Evolutionary conservation across 2,888 invertebrate species (phyloP).

Genomic region (Aporophyla lueneburgensis): DNA sequence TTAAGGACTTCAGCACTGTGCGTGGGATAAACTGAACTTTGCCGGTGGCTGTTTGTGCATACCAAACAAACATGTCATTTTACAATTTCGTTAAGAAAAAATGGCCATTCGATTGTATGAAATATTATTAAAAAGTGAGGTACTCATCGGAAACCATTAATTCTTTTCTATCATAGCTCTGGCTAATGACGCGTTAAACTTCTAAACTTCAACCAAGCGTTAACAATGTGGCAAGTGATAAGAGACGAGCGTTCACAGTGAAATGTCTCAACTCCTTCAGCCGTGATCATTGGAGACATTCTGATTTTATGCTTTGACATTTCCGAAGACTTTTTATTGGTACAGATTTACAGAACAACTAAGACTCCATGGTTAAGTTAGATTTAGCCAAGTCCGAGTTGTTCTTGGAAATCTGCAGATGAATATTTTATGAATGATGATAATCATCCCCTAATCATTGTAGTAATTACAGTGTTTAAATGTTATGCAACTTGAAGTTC

Average conservation of each 20-base stretch:
- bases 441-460: not conserved
- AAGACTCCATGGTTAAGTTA: not conserved
- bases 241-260: slow-evolving; percentile 49
- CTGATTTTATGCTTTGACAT: slow-evolving; percentile 18
- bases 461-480: not conserved
- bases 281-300: slow-evolving; percentile 28
- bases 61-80: not conserved
- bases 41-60: not conserved
- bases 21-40: not conserved
- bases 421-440: not conserved
- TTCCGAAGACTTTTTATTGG: not conserved
- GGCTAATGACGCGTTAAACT: slow-evolving; percentile 85
- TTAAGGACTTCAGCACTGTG: not conserved
- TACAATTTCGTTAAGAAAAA: slow-evolving; percentile 13
- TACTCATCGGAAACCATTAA: slow-evolving; percentile 70
- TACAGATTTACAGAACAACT: not conserved
- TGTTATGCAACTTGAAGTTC: too few relatives aligned
- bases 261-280: slow-evolving; percentile 28
- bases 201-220: slow-evolving; percentile 81
- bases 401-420: not conserved
- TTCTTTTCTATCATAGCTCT: slow-evolving; percentile 77
- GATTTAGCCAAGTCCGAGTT: not conserved
- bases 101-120: slow-evolving; percentile 46
- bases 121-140: slow-evolving; percentile 59
- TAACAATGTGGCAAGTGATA: slow-evolving; percentile 63